Evolutionary conservation across 2,888 invertebrate genomes (phyloP), one percentile per base, ranked within the genome.

Genomic region (Oligia strigilis): DNA sequence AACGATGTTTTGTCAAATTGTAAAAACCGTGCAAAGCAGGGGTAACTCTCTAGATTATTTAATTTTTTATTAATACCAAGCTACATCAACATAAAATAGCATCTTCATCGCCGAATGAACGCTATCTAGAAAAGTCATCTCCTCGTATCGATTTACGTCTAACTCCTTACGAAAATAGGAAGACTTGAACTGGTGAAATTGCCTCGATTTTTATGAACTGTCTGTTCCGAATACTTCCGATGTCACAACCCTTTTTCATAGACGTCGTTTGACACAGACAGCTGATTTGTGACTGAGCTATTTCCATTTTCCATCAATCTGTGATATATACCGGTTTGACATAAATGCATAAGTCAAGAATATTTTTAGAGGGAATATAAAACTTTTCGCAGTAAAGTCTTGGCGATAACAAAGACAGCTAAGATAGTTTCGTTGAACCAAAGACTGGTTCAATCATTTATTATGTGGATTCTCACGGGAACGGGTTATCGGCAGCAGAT

Each of bases 211-310:
- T 86, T 88, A 83, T 89, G 86, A 83, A 78, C 75, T 81, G 74
- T 85, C 88, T 75, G 62, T 78, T 72, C 72, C 77, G n/a, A 77
- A 76, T 40, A 76, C 60, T 76, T 77, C 77, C 60, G 77, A 82
- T 75, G 80, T 87, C 83, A 83, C 72, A 87, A 85, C 86, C 77
- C 86, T 87, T 89, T 89, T 87, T 89, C 85, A 79, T 74, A 70
- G 88, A 73, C 80, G 76, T 76, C 78, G 78, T 83, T 85, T 64
- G 62, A 82, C 75, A 72, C 75, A 88, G 88, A 83, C 88, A 88
- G 77, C 85, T 87, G 85, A 85, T 70, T 62, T 80, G 65, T 80
- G 80, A 72, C 69, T 49, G 40, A 72, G 77, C 65, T 77, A 84
- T 84, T 80, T 77, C 72, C 80, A 70, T 80, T 64, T 70, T 43